Percentiles rank a stretch among this genome's conserved stretches.
These are phyloP conservation scores for Lithophane ornitopus DNA, from an alignment of 2,888 invertebrate genomes.

Conservation along the genomic window DNA sequence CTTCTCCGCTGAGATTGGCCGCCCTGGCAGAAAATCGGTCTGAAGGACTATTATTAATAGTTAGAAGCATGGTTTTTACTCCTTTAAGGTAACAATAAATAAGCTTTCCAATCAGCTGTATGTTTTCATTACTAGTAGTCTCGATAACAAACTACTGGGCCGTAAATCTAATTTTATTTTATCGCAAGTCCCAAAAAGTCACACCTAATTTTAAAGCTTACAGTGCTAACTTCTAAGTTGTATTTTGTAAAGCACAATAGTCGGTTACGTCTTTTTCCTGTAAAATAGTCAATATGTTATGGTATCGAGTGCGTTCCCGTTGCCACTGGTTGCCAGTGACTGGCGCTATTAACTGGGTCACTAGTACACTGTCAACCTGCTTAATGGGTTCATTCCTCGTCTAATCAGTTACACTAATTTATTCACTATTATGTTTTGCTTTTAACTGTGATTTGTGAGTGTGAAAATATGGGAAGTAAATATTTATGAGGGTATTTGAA, in stretches of 20 bases:
- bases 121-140: constrained; percentile 20
- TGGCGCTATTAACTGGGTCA: constrained; percentile 57
- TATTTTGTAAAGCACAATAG: background rate
- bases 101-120: constrained; percentile 13
- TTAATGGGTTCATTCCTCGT: constrained; percentile 54
- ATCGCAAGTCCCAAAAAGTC: background rate
- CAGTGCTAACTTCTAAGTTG: background rate
- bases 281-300: constrained; percentile 16
- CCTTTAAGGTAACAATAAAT: background rate
- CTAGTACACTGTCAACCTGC: constrained; percentile 45
- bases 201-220: background rate
- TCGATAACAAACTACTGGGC: constrained; percentile 13
- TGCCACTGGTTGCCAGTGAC: constrained; percentile 41
- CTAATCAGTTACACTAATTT: constrained; percentile 55
- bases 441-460: constrained; percentile 40
- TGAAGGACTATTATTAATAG: no score
- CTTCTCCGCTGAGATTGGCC: no score
- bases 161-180: background rate
- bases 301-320: constrained; percentile 39
- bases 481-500: background rate
- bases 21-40: no score
- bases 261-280: background rate
- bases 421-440: constrained; percentile 49
- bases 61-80: background rate
- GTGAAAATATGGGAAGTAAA: background rate